Evolutionary conservation across 1,140 invertebrate genomes (phyloP).

Genomic region (Gonioctena quinquepunctata): DNA sequence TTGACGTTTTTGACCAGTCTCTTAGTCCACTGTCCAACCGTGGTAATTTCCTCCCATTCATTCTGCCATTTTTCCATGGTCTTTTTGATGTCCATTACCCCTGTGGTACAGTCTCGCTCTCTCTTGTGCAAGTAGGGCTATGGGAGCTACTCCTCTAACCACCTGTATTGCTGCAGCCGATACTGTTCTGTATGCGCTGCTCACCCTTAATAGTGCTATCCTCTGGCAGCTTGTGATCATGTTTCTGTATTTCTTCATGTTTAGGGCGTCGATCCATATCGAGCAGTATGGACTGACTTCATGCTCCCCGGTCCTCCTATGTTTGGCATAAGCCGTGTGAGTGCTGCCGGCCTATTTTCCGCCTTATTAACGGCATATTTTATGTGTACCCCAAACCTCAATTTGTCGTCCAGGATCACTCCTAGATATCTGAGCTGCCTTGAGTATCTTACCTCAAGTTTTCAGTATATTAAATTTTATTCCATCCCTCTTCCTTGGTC

Average conservation of each 20-base stretch:
- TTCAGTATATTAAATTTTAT: not conserved
- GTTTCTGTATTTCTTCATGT: slow-evolving; percentile 2
- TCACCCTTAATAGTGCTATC: slow-evolving; percentile 5
- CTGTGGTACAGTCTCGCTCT: not conserved
- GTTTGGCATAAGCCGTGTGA: slow-evolving; percentile 20
- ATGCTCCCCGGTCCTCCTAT: not conserved
- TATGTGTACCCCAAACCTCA: slow-evolving; percentile 9
- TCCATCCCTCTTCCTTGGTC: not conserved
- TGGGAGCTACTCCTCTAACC: not conserved
- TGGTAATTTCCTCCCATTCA: no score
- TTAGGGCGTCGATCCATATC: not conserved
- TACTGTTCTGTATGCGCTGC: slow-evolving; percentile 13
- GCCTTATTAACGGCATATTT: slow-evolving; percentile 12
- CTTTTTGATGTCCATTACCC: not conserved
- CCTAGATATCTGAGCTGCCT: slow-evolving; percentile 15
- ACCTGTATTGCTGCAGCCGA: slow-evolving; percentile 15
- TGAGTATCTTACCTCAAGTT: not conserved
- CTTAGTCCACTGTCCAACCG: no score
- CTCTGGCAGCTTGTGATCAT: no score
- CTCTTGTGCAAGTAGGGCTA: slow-evolving; percentile 13
- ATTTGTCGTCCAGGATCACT: slow-evolving; percentile 12
- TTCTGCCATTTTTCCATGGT: no score
- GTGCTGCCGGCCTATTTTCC: not conserved
- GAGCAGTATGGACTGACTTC: slow-evolving; percentile 9
- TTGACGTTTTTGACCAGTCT: no score